phyloP scores from a whole-genome alignment of 2,888 invertebrate species.

The Cremastinae sp. region DNA sequence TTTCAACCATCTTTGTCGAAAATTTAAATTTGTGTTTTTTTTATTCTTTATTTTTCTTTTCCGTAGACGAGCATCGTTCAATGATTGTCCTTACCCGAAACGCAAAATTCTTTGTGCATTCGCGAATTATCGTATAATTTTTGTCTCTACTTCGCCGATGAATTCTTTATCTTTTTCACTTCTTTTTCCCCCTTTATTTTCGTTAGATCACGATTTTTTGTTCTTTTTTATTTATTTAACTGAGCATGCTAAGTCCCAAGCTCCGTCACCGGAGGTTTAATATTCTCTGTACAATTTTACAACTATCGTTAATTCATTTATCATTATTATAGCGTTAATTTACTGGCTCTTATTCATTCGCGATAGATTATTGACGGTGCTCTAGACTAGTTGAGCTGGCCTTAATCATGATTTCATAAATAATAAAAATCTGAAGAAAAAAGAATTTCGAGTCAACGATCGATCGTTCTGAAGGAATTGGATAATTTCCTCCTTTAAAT shows the following conservation, averaged over 20 bases:
- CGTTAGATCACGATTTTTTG: constrained; percentile 74
- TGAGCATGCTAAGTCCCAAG: constrained; percentile 81
- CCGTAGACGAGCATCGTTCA: constrained; percentile 69
- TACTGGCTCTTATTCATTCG: constrained; percentile 77
- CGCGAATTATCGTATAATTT: constrained; percentile 58
- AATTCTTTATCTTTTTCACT: constrained; percentile 40
- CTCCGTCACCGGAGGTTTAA: constrained; percentile 77
- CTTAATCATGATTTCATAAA: constrained; percentile 68
- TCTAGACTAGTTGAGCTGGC: constrained; percentile 81
- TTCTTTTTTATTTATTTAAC: constrained; percentile 75
- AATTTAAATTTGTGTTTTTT: constrained; percentile 8
- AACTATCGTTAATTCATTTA: constrained; percentile 50
- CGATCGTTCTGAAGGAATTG: constrained; percentile 22
- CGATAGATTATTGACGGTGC: constrained; percentile 72
- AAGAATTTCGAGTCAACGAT: constrained; percentile 43
- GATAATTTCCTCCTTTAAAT: background rate
- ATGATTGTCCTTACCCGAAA: constrained; percentile 79
- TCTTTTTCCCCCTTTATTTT: constrained; percentile 48
- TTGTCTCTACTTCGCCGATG: constrained; percentile 9
- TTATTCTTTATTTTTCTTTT: constrained; percentile 34
- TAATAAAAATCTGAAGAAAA: constrained; percentile 40
- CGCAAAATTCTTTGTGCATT: constrained; percentile 79
- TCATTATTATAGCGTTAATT: constrained; percentile 64
- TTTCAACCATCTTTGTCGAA: constrained; percentile 59
- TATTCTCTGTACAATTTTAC: constrained; percentile 63